These are phyloP conservation scores for Anabas testudineus DNA, from an alignment of 2,797 vertebrate genomes.

Conservation along the genomic window DNA sequence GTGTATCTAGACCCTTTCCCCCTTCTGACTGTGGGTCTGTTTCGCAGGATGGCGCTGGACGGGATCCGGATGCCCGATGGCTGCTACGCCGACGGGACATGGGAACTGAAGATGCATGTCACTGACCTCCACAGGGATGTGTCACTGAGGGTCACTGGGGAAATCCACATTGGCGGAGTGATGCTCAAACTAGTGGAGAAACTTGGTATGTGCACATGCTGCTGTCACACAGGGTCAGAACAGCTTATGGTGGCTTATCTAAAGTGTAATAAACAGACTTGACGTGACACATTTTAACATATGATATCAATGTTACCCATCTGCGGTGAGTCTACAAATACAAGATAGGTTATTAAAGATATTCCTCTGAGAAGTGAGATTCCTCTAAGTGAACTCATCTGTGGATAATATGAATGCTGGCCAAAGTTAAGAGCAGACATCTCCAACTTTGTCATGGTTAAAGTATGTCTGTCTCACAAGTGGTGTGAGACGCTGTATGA, in stretches of 20 bases:
- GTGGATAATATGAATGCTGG: constrained; percentile 7
- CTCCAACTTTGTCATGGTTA: constrained; percentile 15
- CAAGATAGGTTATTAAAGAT: constrained; percentile 24
- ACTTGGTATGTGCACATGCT: constrained; percentile 86
- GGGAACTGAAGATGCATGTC: constrained; percentile 97
- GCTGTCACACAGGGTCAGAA: background rate
- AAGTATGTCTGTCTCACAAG: background rate
- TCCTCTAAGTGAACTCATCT: constrained; percentile 15
- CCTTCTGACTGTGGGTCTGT: constrained; percentile 35
- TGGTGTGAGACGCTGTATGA: background rate
- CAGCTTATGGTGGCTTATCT: background rate
- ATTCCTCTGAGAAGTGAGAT: constrained; percentile 33
- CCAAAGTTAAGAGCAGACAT: constrained; percentile 26
- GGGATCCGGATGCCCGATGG: constrained; percentile 99
- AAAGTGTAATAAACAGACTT: constrained; percentile 14
- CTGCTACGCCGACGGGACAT: constrained; percentile 98
- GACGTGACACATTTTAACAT: constrained; percentile 5
- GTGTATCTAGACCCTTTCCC: constrained; percentile 28
- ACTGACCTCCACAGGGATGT: constrained; percentile 97
- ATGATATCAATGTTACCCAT: background rate
- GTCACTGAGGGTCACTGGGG: constrained; percentile 96
- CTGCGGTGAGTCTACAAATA: background rate
- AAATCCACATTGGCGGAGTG: constrained; percentile 98
- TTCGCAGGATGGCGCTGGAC: constrained; percentile 93
- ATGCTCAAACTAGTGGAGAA: constrained; percentile 99